Base-by-base conservation (phyloP, 2,113 vertebrate species). In the Protobothrops flavoviridis region DNA sequence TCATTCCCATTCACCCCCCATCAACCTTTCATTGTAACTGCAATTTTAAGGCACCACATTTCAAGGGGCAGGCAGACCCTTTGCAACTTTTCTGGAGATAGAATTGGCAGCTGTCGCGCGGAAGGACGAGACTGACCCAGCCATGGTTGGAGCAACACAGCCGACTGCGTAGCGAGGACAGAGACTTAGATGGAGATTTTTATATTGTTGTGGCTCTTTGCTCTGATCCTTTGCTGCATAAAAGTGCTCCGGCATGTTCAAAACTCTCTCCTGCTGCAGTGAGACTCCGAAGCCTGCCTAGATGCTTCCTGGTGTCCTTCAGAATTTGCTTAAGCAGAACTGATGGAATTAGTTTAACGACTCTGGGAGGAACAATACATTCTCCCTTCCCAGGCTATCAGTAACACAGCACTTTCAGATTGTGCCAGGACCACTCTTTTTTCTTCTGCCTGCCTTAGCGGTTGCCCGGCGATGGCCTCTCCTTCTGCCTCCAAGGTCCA, bases 171-270 rank as follows among this genome's bases (percentile, higher is more conserved):
- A 0, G 11, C 0, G 20, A 12, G 61, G 57, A 39, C 33, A 52
- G 91, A 52, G 91, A 92, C 87, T 48, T 43, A 8, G n/a, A 11
- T 8, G 0, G 0, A 26, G 9, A 48, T 52, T 52, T 57, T 88
- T 0, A 0, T 0, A 0, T 8, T 8, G 55, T 86, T 0, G 3
- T 24, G 59, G 0, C 8, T 17, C 21, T 0, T 0, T 26, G 21
- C 53, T 53, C 29, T 87, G 91, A 61, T 50, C 33, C 86, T 55
- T 12, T 0, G 33, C 89, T 55, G 4, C 52, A 17, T 50, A 85
- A 43, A 88, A 20, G 21, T 1, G 10, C 29, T 59, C 69, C 4
- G 2, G 24, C 29, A 23, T 8, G 4, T 48, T n/a, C 45, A 50
- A 87, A 64, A n/a, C 85, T 64, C 53, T n/a, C 24, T n/a, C 24